A percentile compares a stretch with the other conserved stretches of the same genome.
These are phyloP conservation scores for Aptenodytes forsteri DNA, from an alignment of 2,113 vertebrate genomes.

Conservation along the genomic window DNA sequence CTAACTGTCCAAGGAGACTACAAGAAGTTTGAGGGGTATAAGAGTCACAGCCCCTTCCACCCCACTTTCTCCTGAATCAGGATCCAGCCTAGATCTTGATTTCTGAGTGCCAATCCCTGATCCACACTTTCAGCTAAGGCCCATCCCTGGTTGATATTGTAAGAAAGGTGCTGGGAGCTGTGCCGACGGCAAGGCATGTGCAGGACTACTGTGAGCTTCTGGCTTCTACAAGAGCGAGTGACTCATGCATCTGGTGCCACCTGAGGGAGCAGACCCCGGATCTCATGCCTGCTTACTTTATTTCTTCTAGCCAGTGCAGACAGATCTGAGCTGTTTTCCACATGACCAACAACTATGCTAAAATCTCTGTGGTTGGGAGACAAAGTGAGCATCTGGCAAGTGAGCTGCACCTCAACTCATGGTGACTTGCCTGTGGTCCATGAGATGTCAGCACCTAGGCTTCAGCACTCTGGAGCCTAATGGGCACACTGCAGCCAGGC, in stretches of 20 bases:
- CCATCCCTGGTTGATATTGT: too few species aligned
- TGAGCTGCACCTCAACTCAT: not conserved
- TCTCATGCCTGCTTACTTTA: not conserved
- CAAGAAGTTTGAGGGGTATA: not conserved
- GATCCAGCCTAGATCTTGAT: not conserved
- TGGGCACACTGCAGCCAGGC: not conserved
- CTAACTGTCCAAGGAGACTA: not conserved
- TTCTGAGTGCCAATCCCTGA: not conserved
- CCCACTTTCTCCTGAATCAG: not conserved
- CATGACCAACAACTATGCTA: not conserved
- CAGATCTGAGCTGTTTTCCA: not conserved
- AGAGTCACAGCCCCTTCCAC: not conserved
- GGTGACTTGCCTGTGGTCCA: not conserved
- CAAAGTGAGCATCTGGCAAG: not conserved
- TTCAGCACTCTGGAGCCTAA: not conserved
- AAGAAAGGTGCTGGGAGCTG: not conserved
- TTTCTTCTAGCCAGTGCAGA: not conserved
- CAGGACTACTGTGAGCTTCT: not conserved
- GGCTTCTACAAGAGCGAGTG: not conserved
- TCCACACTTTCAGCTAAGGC: not conserved
- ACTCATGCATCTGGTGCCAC: not conserved
- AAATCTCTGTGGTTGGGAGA: not conserved
- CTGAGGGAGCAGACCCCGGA: not conserved
- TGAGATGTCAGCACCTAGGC: not conserved
- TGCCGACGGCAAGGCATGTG: accelerated